Conservation (phyloP, 1,140 invertebrate genomes). For the Aleiodes sp. region DNA sequence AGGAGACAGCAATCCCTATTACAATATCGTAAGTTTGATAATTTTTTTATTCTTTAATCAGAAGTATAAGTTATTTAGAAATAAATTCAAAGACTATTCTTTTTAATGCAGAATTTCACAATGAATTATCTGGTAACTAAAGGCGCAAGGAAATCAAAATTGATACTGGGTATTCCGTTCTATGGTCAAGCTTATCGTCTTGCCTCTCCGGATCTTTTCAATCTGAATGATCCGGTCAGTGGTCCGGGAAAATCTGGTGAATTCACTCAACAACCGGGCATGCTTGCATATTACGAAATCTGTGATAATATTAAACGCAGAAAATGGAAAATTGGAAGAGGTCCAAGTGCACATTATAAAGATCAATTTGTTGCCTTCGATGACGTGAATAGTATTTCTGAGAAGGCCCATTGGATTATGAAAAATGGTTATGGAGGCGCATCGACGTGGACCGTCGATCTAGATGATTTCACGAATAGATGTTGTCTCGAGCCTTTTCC, state of each 20-base stretch:
- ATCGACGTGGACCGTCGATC: conserved; percentile 90
- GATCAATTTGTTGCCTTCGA: conserved; percentile 95
- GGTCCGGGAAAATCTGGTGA: conserved; percentile 83
- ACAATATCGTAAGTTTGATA: conserved; percentile 75
- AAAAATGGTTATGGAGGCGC: conserved; percentile 79
- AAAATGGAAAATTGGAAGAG: conserved; percentile 59
- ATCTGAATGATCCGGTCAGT: conserved; percentile 65
- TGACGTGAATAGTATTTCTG: conserved; percentile 76
- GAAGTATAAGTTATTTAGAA: background rate
- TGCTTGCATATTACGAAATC: conserved; percentile 90
- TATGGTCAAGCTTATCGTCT: conserved; percentile 89
- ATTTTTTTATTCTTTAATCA: conserved; percentile 23
- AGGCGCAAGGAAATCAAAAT: conserved; percentile 82
- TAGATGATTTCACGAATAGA: conserved; percentile 87
- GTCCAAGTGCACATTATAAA: conserved; percentile 81
- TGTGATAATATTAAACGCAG: conserved; percentile 74
- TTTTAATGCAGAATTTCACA: conserved; percentile 59
- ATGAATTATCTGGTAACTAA: conserved; percentile 76
- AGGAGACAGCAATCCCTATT: conserved; percentile 76
- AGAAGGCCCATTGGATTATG: conserved; percentile 81
- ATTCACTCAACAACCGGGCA: conserved; percentile 87
- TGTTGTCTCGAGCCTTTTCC: conserved; percentile 83
- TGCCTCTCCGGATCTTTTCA: conserved; percentile 61
- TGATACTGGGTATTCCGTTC: conserved; percentile 87
- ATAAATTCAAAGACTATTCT: background rate